phyloP scores from a whole-genome alignment of 2,888 invertebrate genomes.

The Parnassius mnemosyne region DNA sequence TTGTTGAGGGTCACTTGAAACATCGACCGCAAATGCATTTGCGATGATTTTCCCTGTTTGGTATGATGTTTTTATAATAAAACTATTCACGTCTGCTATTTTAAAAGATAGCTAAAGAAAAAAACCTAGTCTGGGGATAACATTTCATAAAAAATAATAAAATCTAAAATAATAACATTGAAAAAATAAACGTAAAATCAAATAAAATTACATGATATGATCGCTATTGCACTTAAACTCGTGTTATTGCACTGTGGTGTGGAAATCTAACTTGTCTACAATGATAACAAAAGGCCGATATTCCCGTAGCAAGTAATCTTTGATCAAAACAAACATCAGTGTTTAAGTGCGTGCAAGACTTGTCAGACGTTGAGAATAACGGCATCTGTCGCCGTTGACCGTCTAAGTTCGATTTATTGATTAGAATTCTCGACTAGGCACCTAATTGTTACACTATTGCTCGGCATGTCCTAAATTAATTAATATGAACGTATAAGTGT shows the following conservation, averaged over 20 bases:
- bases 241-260: slow-evolving; percentile 4
- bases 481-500: too few relatives aligned
- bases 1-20: slow-evolving; percentile 19
- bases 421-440: slow-evolving; percentile 15
- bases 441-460: not conserved
- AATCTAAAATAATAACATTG: too few relatives aligned
- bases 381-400: slow-evolving; percentile 58
- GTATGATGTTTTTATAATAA: not conserved
- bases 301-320: slow-evolving; percentile 30
- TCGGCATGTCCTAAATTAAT: too few relatives aligned
- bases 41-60: not conserved
- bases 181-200: too few relatives aligned
- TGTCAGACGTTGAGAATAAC: slow-evolving; percentile 61
- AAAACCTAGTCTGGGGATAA: too few relatives aligned
- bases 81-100: too few relatives aligned
- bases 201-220: too few relatives aligned
- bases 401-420: slow-evolving; percentile 42
- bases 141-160: too few relatives aligned
- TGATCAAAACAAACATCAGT: slow-evolving; percentile 36
- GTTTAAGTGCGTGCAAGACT: slow-evolving; percentile 61
- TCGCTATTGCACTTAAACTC: slow-evolving; percentile 21
- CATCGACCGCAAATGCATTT: slow-evolving; percentile 2
- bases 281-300: slow-evolving; percentile 33
- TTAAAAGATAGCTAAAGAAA: too few relatives aligned
- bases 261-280: slow-evolving; percentile 31